Evolutionary conservation across 2,888 invertebrate genomes (phyloP).

Genomic region (Ophion ventricosus): DNA sequence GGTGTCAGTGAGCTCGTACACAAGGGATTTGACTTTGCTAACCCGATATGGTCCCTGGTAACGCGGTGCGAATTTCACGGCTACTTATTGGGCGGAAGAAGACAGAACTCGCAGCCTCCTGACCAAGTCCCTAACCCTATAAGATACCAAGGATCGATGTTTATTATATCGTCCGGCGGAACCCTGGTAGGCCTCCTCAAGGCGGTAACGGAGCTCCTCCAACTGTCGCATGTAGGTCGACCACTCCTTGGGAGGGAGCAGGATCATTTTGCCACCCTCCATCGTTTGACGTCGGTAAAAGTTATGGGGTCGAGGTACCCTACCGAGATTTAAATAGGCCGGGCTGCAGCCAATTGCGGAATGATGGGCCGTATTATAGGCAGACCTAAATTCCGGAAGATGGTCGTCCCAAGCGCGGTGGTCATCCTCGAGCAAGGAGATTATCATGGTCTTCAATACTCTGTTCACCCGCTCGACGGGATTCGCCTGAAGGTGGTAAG

Average conservation of each 20-base stretch:
- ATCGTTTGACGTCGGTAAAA: neutral
- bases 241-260: neutral
- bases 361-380: slow-evolving; percentile 63
- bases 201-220: neutral
- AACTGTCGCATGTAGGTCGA: slow-evolving; percentile 3
- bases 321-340: slow-evolving; percentile 19
- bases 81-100: slow-evolving; percentile 6
- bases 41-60: neutral
- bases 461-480: slow-evolving; percentile 45
- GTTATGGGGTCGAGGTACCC: slow-evolving; percentile 11
- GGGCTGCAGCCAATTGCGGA: slow-evolving; percentile 39
- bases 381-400: slow-evolving; percentile 53
- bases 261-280: neutral
- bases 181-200: slow-evolving; percentile 17
- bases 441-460: slow-evolving; percentile 65
- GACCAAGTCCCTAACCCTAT: slow-evolving; percentile 1
- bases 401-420: slow-evolving; percentile 60
- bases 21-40: slow-evolving; percentile 2
- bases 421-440: slow-evolving; percentile 31
- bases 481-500: slow-evolving; percentile 45
- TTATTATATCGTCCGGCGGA: slow-evolving; percentile 10
- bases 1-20: slow-evolving; percentile 3
- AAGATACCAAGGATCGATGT: neutral
- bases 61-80: neutral
- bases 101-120: slow-evolving; percentile 23